phyloP scores from a whole-genome alignment of 1,140 invertebrate genomes.

The Trachymyrmex cornetzi region DNA sequence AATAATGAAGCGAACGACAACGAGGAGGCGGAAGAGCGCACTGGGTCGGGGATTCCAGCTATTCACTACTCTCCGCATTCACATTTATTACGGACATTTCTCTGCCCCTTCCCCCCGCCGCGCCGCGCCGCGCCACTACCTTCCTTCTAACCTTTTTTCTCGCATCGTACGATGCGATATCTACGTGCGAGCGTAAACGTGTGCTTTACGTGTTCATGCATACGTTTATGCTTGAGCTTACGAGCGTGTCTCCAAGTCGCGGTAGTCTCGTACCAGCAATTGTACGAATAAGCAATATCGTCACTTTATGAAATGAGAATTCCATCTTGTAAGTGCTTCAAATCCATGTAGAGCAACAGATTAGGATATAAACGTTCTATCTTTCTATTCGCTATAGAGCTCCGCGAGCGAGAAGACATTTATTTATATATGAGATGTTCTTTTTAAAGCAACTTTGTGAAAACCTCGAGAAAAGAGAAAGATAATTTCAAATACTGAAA shows the following conservation, averaged over 20 bases:
- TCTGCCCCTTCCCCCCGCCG: too few species aligned
- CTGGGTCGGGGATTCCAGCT: constrained; percentile 20
- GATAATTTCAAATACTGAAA: background rate
- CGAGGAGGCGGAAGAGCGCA: background rate
- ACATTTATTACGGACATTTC: constrained; percentile 31
- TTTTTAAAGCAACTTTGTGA: background rate
- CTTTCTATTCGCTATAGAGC: background rate
- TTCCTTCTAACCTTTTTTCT: constrained; percentile 6
- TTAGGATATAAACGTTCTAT: background rate
- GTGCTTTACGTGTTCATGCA: constrained; percentile 45
- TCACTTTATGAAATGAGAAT: constrained; percentile 55
- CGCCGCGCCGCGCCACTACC: too few species aligned
- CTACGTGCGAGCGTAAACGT: constrained; percentile 20
- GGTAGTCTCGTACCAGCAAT: background rate
- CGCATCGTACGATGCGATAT: constrained; percentile 16
- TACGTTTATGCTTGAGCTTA: constrained; percentile 32
- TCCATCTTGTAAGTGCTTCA: background rate
- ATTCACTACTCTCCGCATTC: constrained; percentile 47
- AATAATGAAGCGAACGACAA: constrained; percentile 64
- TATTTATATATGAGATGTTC: background rate
- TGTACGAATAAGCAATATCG: constrained; percentile 44
- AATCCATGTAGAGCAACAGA: background rate
- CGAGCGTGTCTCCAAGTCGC: constrained; percentile 22
- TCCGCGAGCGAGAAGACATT: background rate
- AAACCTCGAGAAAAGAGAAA: background rate